A percentile compares a stretch with the other conserved stretches of the same genome.
phyloP scores from a whole-genome alignment of 2,113 vertebrate genomes.

The Gallinago jamesoni region DNA sequence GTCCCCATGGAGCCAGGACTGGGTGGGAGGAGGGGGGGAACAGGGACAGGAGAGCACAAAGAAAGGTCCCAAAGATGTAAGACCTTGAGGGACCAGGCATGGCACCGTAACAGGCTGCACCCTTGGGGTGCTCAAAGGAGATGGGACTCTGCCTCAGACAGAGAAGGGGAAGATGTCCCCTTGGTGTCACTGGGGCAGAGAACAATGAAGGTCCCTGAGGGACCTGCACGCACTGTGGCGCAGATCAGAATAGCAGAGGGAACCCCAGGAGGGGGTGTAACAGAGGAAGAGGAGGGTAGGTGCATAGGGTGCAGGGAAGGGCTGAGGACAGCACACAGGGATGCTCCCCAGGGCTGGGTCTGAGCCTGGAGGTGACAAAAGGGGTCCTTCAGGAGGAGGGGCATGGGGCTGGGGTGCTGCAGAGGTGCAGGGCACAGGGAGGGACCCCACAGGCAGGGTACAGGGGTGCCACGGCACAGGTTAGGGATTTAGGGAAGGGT shows the following conservation, averaged over 20 bases:
- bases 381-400: background rate
- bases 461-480: background rate
- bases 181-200: background rate
- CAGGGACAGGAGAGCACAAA: background rate
- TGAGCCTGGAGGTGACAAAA: background rate
- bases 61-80: background rate
- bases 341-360: background rate
- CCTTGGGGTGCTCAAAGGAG: background rate
- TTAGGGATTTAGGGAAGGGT: background rate
- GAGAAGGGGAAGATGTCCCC: background rate
- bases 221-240: fast-evolving
- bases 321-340: background rate
- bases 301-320: background rate
- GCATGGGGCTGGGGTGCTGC: background rate
- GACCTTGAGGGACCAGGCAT: background rate
- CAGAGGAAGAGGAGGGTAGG: fast-evolving
- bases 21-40: too few species aligned
- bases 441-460: background rate
- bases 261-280: background rate
- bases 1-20: background rate
- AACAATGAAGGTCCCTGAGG: fast-evolving
- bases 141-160: fast-evolving
- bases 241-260: background rate
- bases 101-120: fast-evolving
- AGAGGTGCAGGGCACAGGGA: background rate